Conservation (phyloP, 37 sponge, comb jelly and placozoan species). For the Agelas oroides region DNA sequence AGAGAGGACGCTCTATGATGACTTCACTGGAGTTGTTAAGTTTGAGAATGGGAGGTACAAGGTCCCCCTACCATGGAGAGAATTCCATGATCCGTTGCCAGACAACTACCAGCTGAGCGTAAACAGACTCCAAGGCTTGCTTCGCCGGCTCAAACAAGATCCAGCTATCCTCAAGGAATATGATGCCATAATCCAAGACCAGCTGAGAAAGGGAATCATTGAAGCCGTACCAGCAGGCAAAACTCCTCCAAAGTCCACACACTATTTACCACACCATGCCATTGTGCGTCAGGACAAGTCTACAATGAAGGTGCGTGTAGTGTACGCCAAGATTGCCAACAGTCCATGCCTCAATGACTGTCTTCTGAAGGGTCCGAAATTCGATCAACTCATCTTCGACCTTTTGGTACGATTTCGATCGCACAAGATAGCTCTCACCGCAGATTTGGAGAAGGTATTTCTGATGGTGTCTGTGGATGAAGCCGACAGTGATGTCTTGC, state of each 20-base stretch:
- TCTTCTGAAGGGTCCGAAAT: slow-evolving; percentile 48
- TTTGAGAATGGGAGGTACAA: slow-evolving; percentile 24
- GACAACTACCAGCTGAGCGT: slow-evolving; percentile 58
- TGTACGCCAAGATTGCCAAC: slow-evolving; percentile 44
- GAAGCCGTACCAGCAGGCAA: slow-evolving; percentile 22
- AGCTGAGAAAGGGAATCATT: slow-evolving; percentile 50
- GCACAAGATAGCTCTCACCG: slow-evolving; percentile 36
- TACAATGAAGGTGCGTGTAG: slow-evolving; percentile 55
- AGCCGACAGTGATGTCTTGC: slow-evolving; percentile 46
- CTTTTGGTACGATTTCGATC: slow-evolving; percentile 50
- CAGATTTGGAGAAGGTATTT: slow-evolving; percentile 67
- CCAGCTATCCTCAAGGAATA: slow-evolving; percentile 61
- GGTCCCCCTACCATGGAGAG: slow-evolving; percentile 35
- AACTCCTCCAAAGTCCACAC: not conserved
- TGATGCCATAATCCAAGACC: slow-evolving; percentile 47
- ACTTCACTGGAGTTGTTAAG: slow-evolving; percentile 10
- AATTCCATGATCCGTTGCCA: slow-evolving; percentile 33
- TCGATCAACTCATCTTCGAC: slow-evolving; percentile 53
- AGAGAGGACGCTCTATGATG: slow-evolving; percentile 40
- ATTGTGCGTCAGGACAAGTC: slow-evolving; percentile 55
- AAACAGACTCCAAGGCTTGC: slow-evolving; percentile 36
- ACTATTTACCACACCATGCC: slow-evolving; percentile 72
- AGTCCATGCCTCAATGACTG: slow-evolving; percentile 59
- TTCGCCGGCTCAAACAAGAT: slow-evolving; percentile 43
- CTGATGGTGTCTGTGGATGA: slow-evolving; percentile 46